Percentiles rank a stretch among this genome's conserved stretches.
Conservation (phyloP, 92 coral and sea anemone genomes). For the Porites lobata region DNA sequence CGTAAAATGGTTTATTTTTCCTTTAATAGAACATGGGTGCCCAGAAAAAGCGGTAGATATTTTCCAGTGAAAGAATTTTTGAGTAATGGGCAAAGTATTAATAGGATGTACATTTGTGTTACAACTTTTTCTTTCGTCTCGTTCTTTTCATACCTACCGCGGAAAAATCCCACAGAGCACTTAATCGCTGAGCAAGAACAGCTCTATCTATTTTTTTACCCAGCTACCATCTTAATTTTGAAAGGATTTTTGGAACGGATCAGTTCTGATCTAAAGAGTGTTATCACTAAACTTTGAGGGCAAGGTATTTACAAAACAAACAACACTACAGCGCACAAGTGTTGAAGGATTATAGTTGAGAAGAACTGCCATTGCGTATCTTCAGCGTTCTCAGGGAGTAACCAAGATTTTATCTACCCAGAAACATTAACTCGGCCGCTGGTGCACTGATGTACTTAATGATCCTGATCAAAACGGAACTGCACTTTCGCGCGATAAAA, state of each 20-base stretch:
- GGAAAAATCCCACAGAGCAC: neutral
- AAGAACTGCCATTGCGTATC: neutral
- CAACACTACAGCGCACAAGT: slow-evolving; percentile 3
- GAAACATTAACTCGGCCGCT: neutral
- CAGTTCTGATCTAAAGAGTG: slow-evolving; percentile 1
- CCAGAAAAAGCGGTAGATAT: too few relatives aligned
- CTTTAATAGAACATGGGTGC: too few relatives aligned
- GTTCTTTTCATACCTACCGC: neutral
- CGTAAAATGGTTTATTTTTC: too few relatives aligned
- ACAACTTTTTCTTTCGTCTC: neutral
- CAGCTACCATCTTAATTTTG: neutral
- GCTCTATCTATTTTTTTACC: too few relatives aligned
- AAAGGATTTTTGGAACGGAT: neutral
- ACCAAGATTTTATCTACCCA: neutral
- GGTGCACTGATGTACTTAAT: neutral
- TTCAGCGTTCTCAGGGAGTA: slow-evolving; percentile 3
- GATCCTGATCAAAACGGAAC: neutral
- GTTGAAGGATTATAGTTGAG: slow-evolving; percentile 14
- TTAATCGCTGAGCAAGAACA: too few relatives aligned
- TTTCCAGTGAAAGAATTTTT: too few relatives aligned
- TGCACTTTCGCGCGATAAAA: neutral
- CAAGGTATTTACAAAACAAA: neutral
- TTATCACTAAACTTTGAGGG: slow-evolving; percentile 20
- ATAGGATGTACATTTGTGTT: too few relatives aligned
- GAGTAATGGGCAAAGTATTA: too few relatives aligned